phyloP scores from a whole-genome alignment of 1,140 invertebrate species.

The Thaumatotibia leucotreta region DNA sequence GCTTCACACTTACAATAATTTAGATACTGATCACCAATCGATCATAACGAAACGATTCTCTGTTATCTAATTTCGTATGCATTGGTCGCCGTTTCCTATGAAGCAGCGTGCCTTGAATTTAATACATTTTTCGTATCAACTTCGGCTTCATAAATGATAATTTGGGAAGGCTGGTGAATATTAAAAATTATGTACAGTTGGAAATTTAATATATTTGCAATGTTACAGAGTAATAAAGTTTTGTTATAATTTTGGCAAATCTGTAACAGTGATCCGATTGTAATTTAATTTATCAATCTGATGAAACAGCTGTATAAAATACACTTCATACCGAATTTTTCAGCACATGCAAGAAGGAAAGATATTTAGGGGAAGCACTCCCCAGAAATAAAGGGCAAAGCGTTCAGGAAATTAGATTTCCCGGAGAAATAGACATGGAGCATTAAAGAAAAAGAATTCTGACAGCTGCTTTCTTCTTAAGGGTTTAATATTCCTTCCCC shows the following conservation, averaged over 20 bases:
- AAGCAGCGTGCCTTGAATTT: slow-evolving; percentile 26
- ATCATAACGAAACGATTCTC: neutral
- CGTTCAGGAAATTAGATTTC: neutral
- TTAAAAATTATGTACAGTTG: neutral
- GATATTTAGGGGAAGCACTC: too few relatives aligned
- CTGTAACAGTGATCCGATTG: too few relatives aligned
- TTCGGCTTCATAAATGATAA: neutral
- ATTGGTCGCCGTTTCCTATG: slow-evolving; percentile 24
- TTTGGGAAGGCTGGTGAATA: neutral
- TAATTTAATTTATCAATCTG: too few relatives aligned
- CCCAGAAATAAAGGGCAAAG: neutral
- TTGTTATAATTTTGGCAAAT: neutral
- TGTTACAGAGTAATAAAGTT: too few relatives aligned
- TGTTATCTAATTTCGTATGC: slow-evolving; percentile 21
- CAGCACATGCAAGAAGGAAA: too few relatives aligned
- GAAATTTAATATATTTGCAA: neutral
- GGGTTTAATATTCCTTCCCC: too few relatives aligned
- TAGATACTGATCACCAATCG: slow-evolving; percentile 1
- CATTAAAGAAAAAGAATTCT: too few relatives aligned
- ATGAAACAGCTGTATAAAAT: too few relatives aligned
- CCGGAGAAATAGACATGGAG: too few relatives aligned
- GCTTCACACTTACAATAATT: neutral
- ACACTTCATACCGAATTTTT: too few relatives aligned
- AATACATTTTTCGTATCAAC: slow-evolving; percentile 19
- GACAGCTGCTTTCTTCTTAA: too few relatives aligned